Evolutionary conservation across 2,113 vertebrate species (phyloP).

Genomic region (Lates calcarifer): DNA sequence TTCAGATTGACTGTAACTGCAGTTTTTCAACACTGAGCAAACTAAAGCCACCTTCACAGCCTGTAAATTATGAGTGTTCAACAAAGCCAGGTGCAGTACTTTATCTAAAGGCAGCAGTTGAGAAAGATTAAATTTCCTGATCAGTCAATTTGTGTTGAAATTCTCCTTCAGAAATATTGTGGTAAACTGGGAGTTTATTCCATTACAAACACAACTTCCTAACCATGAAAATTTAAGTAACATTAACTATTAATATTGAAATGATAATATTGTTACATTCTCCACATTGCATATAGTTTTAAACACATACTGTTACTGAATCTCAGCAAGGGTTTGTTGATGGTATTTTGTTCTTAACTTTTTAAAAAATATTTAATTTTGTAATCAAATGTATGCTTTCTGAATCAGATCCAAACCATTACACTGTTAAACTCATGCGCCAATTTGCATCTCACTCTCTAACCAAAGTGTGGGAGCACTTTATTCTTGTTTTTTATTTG

Average conservation of each 20-base stretch:
- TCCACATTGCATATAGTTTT: too few relatives aligned
- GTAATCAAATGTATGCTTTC: background rate
- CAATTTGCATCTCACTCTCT: background rate
- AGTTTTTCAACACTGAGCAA: background rate
- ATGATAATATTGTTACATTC: too few relatives aligned
- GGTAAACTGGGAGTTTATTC: too few relatives aligned
- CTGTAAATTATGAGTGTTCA: background rate
- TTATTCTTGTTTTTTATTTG: slow-evolving; percentile 8
- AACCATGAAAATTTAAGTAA: too few relatives aligned
- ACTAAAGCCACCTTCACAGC: background rate
- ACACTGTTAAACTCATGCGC: background rate
- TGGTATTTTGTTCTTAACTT: background rate
- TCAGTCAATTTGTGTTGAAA: background rate
- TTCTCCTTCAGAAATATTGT: too few relatives aligned
- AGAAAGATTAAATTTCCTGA: background rate
- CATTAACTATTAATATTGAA: too few relatives aligned
- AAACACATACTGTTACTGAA: too few relatives aligned
- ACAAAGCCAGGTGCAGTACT: background rate
- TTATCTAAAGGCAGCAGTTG: background rate
- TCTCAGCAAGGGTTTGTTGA: background rate
- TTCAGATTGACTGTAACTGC: background rate
- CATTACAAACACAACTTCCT: too few relatives aligned
- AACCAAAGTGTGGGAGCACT: slow-evolving; percentile 9
- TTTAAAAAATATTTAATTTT: background rate
- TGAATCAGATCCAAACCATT: background rate